Evolutionary conservation across 2,797 vertebrate genomes (phyloP).

Genomic region (Betta splendens): DNA sequence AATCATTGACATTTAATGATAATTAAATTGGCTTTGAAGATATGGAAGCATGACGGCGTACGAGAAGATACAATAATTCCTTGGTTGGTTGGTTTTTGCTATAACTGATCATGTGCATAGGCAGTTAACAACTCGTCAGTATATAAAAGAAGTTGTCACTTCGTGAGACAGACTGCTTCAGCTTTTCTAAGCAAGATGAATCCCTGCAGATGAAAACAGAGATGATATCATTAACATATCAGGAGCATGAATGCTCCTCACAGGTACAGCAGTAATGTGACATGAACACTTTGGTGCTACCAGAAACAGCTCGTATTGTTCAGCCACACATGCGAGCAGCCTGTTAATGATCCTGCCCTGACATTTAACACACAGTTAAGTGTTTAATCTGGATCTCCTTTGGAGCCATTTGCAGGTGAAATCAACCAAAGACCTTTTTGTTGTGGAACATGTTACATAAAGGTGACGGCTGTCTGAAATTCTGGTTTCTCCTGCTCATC

Average conservation of each 20-base stretch:
- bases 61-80: too few species aligned
- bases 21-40: too few species aligned
- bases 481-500: constrained; percentile 18
- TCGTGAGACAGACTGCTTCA: neutral
- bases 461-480: constrained; percentile 23
- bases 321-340: constrained; percentile 59
- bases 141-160: constrained; percentile 16
- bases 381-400: constrained; percentile 48
- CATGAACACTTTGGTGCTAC: constrained; percentile 43
- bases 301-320: constrained; percentile 60
- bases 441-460: constrained; percentile 22
- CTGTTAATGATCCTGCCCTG: constrained; percentile 58
- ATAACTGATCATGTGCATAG: neutral
- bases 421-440: constrained; percentile 56
- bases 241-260: constrained; percentile 47
- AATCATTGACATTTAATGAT: too few species aligned
- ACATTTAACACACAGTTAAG: constrained; percentile 69
- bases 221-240: constrained; percentile 57
- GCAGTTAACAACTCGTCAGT: neutral
- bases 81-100: neutral
- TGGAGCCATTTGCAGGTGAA: constrained; percentile 46
- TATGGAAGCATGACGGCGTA: too few species aligned
- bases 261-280: constrained; percentile 66
- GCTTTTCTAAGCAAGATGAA: constrained; percentile 7
- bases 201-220: constrained; percentile 32